A percentile compares a stretch with the other conserved stretches of the same genome.
Conservation (phyloP, 2,113 vertebrate genomes). For the Oryzias melastigma region DNA sequence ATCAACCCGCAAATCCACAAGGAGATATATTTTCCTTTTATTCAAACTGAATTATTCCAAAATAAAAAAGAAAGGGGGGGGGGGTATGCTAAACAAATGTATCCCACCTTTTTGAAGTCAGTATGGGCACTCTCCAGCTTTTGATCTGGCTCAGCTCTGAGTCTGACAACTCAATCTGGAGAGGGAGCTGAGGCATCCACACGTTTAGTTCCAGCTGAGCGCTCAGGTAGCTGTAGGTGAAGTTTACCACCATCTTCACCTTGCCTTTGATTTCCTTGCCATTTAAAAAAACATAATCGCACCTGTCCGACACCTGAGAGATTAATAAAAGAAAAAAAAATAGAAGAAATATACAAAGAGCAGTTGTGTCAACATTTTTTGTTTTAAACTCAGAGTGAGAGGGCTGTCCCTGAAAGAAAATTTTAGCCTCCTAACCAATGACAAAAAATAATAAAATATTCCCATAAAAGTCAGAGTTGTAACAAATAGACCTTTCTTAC, state of each 20-base stretch:
- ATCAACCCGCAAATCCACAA: conserved; percentile 39
- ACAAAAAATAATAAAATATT: conserved; percentile 56
- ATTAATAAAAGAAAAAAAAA: conserved; percentile 6
- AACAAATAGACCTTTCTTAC: conserved; percentile 51
- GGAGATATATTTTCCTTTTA: conserved; percentile 33
- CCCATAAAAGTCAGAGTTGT: conserved; percentile 55
- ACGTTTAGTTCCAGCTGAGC: conserved; percentile 86
- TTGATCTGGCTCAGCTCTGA: conserved; percentile 92
- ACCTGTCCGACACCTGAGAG: conserved; percentile 89
- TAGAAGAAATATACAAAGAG: conserved; percentile 8
- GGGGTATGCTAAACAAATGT: background rate
- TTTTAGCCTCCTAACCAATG: conserved; percentile 36
- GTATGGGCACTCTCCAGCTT: conserved; percentile 90
- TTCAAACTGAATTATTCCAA: background rate
- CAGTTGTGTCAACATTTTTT: conserved; percentile 30
- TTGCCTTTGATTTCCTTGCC: conserved; percentile 92
- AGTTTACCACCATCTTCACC: conserved; percentile 85
- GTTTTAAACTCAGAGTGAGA: conserved; percentile 29
- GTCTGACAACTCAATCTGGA: conserved; percentile 92
- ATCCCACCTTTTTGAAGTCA: conserved; percentile 85
- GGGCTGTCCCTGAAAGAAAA: conserved; percentile 27
- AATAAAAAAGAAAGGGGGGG: background rate
- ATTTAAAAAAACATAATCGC: conserved; percentile 92
- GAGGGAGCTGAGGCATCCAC: conserved; percentile 89
- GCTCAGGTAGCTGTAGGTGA: conserved; percentile 91